Percentiles rank a stretch among this genome's conserved stretches.
Conservation (phyloP, 1,140 invertebrate genomes). For the Eurosta solidaginis region DNA sequence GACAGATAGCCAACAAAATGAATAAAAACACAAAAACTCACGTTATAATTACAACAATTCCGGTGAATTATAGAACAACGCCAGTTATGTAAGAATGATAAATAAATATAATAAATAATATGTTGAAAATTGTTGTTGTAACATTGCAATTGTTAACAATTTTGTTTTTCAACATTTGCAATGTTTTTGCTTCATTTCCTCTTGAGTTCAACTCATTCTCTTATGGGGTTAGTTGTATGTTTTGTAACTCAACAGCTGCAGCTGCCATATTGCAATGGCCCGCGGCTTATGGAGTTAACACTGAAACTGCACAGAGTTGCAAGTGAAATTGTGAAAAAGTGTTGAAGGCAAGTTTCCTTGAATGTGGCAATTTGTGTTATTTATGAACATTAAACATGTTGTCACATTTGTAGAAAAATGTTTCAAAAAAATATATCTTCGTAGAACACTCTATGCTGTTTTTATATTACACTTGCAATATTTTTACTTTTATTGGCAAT, state of each 20-base stretch:
- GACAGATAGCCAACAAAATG: not conserved
- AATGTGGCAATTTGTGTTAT: not conserved
- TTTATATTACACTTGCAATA: not conserved
- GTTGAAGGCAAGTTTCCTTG: not conserved
- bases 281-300: not conserved
- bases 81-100: not conserved
- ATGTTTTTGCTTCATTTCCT: not conserved
- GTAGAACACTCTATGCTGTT: not conserved
- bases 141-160: not conserved
- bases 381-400: not conserved
- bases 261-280: not conserved
- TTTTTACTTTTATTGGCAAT: not conserved
- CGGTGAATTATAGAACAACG: not conserved
- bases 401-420: not conserved
- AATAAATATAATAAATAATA: not conserved
- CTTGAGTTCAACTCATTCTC: not conserved
- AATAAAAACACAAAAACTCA: not conserved
- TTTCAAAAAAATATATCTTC: constrained; percentile 14
- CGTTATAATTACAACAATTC: not conserved
- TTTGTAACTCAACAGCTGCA: no score
- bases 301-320: not conserved
- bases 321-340: not conserved
- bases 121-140: not conserved
- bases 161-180: not conserved
- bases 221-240: no score